phyloP scores from a whole-genome alignment of 2,888 invertebrate species.

The Geotrupes spiniger region DNA sequence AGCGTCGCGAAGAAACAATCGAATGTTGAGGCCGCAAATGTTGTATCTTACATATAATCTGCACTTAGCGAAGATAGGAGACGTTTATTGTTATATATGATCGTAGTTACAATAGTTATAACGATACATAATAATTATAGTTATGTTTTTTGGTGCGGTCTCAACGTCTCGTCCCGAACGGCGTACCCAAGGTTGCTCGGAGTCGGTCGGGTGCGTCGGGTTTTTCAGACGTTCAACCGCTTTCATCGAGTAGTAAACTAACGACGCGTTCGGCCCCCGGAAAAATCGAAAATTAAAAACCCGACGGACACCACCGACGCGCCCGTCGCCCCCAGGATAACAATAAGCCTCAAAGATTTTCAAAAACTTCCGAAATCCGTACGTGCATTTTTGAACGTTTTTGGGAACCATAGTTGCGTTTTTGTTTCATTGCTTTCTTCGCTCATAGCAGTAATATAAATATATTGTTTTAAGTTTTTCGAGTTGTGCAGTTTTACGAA shows the following conservation, averaged over 20 bases:
- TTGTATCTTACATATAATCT: conserved; percentile 4
- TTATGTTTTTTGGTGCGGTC: conserved; percentile 5
- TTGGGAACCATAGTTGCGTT: conserved; percentile 6
- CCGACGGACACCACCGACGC: not conserved
- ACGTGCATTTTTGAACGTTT: conserved; percentile 8
- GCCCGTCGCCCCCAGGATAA: not conserved
- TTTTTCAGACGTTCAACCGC: too few relatives aligned
- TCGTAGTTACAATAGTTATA: conserved; percentile 12
- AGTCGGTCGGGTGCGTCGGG: not conserved
- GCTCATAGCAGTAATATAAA: conserved; percentile 3
- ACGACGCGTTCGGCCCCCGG: not conserved
- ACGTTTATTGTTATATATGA: conserved; percentile 14
- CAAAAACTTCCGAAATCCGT: not conserved
- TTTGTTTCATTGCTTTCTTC: conserved; percentile 1
- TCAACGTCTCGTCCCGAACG: not conserved
- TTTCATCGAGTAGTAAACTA: not conserved
- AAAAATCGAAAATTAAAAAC: too few relatives aligned
- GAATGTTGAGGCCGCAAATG: conserved; percentile 4
- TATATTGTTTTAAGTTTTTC: conserved; percentile 7
- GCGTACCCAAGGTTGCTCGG: not conserved
- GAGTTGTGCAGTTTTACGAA: not conserved
- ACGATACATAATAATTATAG: conserved; percentile 4
- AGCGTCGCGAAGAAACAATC: too few relatives aligned
- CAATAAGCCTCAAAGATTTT: not conserved
- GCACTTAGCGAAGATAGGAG: conserved; percentile 2